Base-by-base conservation (phyloP, 2,888 invertebrate genomes). In the Eurytoma californica region DNA sequence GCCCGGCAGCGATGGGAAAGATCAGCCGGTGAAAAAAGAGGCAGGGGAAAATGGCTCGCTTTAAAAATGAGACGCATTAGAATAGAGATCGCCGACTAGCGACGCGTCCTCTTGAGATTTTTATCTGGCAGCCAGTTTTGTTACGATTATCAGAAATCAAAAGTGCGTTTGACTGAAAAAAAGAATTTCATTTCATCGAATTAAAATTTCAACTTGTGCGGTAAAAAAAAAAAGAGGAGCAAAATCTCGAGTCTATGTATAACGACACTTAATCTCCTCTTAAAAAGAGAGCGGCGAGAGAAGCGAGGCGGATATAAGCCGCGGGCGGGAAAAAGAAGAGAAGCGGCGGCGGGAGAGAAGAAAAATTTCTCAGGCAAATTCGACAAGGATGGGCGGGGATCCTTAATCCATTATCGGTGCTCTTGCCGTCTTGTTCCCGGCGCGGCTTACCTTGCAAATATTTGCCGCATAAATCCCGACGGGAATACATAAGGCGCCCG, bases 391-490 rank as follows among this genome's bases (percentile, higher is more conserved):
- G 47, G 53, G 53, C 55, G 57, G 30, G 68, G 30, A 14, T 20
- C 75, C 72, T 79, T 75, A 86, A 87, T 87, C 85, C 85, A 87
- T 87, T 87, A 87, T 77, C 63, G 81, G 61, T 39, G 28, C 14
- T 49, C 49, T 66, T 47, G 18, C 60, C 72, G 39, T 72, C 67
- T 47, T 49, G 55, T 65, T 67, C 58, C 66, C 69, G 12, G 24
- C 65, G 67, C 73, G 80, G 82, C 80, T 84, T 80, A 84, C 74
- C 82, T 84, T 82, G 85, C 86, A 85, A 87, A 86, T 87, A 86
- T 87, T 86, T 86, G 85, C 84, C 75, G 84, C 84, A 84, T 85
- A 85, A 86, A 86, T 87, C 84, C 80, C 82, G 70, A 66, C 63
- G 81, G 60, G 49, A 68, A 39, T 53, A 51, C 24, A 30, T 63